Conservation (phyloP, 2,888 invertebrate genomes). For the Molanna angustata region DNA sequence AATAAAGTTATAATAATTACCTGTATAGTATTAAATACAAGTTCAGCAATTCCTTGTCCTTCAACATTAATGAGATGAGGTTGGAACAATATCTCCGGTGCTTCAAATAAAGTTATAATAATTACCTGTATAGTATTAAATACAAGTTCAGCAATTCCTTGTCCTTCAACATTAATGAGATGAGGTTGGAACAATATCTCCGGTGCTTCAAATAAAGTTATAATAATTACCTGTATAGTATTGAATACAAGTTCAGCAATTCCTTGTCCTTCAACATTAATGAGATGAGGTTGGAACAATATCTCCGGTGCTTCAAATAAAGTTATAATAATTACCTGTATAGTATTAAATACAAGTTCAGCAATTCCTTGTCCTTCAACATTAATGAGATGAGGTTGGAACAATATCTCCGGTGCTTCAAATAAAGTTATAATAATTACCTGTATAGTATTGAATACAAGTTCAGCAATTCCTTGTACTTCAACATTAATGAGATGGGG, state of each 20-base stretch:
- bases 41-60: conserved; percentile 92
- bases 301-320: conserved; percentile 98
- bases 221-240: conserved; percentile 89
- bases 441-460: conserved; percentile 93
- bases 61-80: conserved; percentile 99
- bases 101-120: too few relatives aligned
- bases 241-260: conserved; percentile 94
- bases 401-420: conserved; percentile 96
- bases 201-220: conserved; percentile 96
- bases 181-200: conserved; percentile 99
- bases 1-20: too few relatives aligned
- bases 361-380: conserved; percentile 98
- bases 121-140: conserved; percentile 94
- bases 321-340: too few relatives aligned
- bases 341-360: conserved; percentile 93
- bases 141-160: conserved; percentile 91
- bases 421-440: too few relatives aligned
- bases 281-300: conserved; percentile 96
- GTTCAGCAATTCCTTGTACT: conserved; percentile 92
- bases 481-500: conserved; percentile 99
- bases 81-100: conserved; percentile 97
- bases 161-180: conserved; percentile 97
- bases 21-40: conserved; percentile 93
- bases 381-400: conserved; percentile 98
- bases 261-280: conserved; percentile 98